Evolutionary conservation across 1,140 invertebrate species (phyloP).

Genomic region (Bradynema listronoti): DNA sequence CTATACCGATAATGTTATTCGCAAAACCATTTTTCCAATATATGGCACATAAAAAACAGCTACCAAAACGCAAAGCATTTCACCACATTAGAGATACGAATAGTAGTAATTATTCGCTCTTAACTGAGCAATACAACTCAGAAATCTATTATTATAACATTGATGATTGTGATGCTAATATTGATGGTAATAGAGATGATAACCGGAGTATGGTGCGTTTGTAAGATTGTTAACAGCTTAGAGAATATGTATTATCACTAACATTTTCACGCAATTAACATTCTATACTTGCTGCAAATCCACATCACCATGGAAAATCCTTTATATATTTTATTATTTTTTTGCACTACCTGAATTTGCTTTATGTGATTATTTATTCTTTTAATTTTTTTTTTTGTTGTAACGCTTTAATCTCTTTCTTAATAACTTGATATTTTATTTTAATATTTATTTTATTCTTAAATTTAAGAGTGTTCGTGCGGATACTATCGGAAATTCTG

Average conservation of each 20-base stretch:
- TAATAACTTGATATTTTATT: conserved; percentile 2
- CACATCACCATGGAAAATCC: too few relatives aligned
- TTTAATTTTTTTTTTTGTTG: too few relatives aligned
- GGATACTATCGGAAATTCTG: conserved; percentile 52
- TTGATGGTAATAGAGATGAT: conserved; percentile 1
- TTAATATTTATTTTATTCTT: conserved; percentile 15
- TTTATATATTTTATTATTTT: too few relatives aligned
- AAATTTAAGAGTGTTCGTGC: conserved; percentile 52
- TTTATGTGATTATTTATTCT: too few relatives aligned
- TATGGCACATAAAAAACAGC: background rate
- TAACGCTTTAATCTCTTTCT: too few relatives aligned
- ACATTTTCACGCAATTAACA: too few relatives aligned
- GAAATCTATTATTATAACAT: conserved; percentile 13
- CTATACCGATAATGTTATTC: conserved; percentile 83
- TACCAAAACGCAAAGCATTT: background rate
- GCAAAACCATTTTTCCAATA: conserved; percentile 71
- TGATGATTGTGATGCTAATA: conserved; percentile 22
- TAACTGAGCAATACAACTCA: background rate
- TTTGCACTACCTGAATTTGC: too few relatives aligned
- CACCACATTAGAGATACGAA: background rate
- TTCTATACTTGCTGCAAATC: too few relatives aligned
- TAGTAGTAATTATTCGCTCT: background rate
- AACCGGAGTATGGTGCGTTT: background rate
- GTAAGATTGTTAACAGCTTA: too few relatives aligned
- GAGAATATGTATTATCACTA: too few relatives aligned